These are phyloP conservation scores for Scyliorhinus canicula DNA, from an alignment of 2,797 vertebrate genomes.

Conservation along the genomic window DNA sequence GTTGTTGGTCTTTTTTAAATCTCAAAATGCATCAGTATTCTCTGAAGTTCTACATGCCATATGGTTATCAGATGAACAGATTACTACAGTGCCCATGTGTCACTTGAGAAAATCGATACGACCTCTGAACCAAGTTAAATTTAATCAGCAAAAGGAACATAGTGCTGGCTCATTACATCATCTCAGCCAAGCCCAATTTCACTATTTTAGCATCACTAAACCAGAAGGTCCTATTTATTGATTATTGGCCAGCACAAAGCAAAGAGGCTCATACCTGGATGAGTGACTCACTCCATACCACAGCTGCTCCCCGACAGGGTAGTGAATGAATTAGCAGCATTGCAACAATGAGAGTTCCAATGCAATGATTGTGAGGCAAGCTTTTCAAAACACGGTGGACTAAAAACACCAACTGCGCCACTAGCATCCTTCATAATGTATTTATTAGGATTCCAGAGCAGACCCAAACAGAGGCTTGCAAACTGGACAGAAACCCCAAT, in stretches of 20 bases:
- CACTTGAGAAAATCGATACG: neutral
- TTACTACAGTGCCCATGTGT: neutral
- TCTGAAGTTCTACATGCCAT: neutral
- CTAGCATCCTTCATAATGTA: neutral
- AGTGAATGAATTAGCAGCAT: neutral
- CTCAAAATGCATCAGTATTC: neutral
- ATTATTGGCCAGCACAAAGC: neutral
- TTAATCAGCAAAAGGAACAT: neutral
- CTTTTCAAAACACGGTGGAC: neutral
- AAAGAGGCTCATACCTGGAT: neutral
- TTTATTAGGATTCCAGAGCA: too few species aligned
- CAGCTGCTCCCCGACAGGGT: neutral
- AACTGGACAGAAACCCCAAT: too few species aligned
- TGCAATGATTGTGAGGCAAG: neutral
- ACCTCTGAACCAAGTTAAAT: constrained; percentile 11
- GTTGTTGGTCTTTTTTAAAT: neutral
- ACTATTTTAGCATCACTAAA: neutral
- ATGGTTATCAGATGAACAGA: neutral
- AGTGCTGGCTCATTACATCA: constrained; percentile 4
- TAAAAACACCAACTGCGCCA: neutral
- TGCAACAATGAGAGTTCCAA: neutral
- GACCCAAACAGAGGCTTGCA: too few species aligned
- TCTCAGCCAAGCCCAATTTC: neutral
- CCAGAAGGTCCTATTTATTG: neutral
- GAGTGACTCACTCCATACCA: too few species aligned